Evolutionary conservation across 2,113 vertebrate species (phyloP).

Genomic region (Grammomys dolichurus): DNA sequence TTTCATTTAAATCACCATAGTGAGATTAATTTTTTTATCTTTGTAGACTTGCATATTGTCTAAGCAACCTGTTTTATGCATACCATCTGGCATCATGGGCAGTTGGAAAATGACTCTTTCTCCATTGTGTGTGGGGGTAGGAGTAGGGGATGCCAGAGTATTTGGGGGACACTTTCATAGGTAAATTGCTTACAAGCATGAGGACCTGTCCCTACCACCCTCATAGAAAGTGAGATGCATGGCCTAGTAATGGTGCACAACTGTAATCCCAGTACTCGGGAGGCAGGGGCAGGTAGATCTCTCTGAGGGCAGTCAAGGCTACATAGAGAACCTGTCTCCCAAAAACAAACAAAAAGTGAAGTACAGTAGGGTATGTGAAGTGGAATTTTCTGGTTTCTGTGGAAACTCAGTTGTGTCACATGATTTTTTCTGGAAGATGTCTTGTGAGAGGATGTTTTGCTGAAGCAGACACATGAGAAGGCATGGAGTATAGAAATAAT

Average conservation of each 20-base stretch:
- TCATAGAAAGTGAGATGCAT: background rate
- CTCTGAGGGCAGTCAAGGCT: background rate
- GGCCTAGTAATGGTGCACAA: background rate
- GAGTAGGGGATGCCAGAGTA: background rate
- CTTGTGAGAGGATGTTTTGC: no score
- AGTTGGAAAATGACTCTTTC: conserved; percentile 5
- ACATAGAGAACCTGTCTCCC: background rate
- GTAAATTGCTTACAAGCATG: background rate
- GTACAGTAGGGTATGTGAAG: background rate
- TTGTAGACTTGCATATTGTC: background rate
- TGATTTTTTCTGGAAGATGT: no score
- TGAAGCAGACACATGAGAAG: no score
- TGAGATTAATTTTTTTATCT: conserved; percentile 38
- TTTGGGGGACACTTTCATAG: background rate
- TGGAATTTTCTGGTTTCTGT: no score
- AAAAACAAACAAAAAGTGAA: background rate
- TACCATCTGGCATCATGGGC: background rate
- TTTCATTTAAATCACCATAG: background rate
- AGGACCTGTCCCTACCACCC: background rate
- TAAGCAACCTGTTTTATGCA: background rate
- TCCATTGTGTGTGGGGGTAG: background rate
- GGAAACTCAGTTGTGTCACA: no score
- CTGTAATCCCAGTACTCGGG: background rate
- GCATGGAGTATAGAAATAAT: no score
- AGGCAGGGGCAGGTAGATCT: background rate